A percentile compares a stretch with the other conserved stretches of the same genome.
These are phyloP conservation scores for Nomada hirtipes DNA, from an alignment of 2,888 invertebrate genomes.

Conservation along the genomic window DNA sequence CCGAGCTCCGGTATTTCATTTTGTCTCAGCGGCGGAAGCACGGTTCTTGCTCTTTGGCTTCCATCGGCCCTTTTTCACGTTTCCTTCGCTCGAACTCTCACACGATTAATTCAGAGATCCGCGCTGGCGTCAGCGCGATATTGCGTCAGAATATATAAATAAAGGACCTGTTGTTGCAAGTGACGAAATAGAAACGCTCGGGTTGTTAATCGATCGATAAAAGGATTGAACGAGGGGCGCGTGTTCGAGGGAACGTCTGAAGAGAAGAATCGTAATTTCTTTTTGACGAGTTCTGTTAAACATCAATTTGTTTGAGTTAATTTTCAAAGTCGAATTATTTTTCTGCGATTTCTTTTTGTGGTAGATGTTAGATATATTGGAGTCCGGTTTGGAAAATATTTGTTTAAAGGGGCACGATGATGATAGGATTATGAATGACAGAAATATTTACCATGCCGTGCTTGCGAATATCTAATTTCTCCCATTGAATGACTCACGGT, in stretches of 20 bases:
- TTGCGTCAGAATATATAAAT: constrained; percentile 40
- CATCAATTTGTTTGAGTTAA: no score
- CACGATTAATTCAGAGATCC: constrained; percentile 48
- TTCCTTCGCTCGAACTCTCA: constrained; percentile 37
- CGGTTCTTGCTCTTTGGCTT: constrained; percentile 73
- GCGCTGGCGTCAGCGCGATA: constrained; percentile 38
- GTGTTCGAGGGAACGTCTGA: neutral
- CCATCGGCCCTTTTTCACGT: constrained; percentile 48
- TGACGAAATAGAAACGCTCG: constrained; percentile 28
- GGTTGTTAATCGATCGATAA: neutral
- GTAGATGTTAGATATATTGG: neutral
- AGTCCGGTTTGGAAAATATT: neutral
- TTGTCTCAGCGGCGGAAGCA: constrained; percentile 78
- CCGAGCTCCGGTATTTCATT: constrained; percentile 81
- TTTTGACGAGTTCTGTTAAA: no score
- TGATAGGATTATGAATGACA: neutral
- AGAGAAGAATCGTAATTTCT: neutral
- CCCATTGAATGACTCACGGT: constrained; percentile 18
- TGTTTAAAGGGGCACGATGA: neutral
- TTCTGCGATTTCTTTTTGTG: neutral
- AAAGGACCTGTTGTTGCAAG: constrained; percentile 6
- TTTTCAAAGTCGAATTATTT: no score
- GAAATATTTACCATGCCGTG: constrained; percentile 3
- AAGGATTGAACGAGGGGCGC: neutral
- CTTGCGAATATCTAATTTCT: constrained; percentile 12